Conservation (phyloP, 2,888 invertebrate species). For the Leucophora obtusa region DNA sequence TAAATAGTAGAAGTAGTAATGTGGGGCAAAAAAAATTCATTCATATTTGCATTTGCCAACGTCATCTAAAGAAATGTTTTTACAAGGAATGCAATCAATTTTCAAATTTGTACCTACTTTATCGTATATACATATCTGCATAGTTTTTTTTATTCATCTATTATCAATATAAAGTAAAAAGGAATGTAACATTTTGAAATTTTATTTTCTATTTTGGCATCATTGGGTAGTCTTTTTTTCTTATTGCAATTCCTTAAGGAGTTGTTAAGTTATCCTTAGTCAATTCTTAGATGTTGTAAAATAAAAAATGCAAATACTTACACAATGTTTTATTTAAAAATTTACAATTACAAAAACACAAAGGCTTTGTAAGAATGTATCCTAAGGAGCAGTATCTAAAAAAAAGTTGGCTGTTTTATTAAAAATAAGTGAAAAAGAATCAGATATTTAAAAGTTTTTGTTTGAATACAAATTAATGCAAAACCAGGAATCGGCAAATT, state of each 20-base stretch:
- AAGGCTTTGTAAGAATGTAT: no score
- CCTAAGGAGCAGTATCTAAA: no score
- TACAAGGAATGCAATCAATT: constrained; percentile 76
- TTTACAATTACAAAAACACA: no score
- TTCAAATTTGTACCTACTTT: constrained; percentile 72
- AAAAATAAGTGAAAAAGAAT: no score
- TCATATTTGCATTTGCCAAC: constrained; percentile 65
- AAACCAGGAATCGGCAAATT: no score
- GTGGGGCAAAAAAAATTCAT: constrained; percentile 32
- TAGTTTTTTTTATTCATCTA: constrained; percentile 29
- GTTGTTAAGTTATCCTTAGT: constrained; percentile 33
- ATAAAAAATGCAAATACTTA: not conserved
- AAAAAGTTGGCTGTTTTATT: no score
- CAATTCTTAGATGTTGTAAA: not conserved
- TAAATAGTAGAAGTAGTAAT: not conserved
- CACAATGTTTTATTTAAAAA: no score
- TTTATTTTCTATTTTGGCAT: constrained; percentile 4
- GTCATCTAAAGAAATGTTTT: constrained; percentile 66
- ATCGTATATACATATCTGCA: not conserved
- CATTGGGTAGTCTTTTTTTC: constrained; percentile 36
- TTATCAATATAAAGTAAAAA: constrained; percentile 17
- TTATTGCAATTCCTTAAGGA: constrained; percentile 47
- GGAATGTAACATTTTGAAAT: constrained; percentile 36
- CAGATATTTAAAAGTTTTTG: no score
- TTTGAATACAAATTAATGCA: no score